These are phyloP conservation scores for Melanaphis sacchari DNA, from an alignment of 1,140 invertebrate genomes.

Conservation along the genomic window DNA sequence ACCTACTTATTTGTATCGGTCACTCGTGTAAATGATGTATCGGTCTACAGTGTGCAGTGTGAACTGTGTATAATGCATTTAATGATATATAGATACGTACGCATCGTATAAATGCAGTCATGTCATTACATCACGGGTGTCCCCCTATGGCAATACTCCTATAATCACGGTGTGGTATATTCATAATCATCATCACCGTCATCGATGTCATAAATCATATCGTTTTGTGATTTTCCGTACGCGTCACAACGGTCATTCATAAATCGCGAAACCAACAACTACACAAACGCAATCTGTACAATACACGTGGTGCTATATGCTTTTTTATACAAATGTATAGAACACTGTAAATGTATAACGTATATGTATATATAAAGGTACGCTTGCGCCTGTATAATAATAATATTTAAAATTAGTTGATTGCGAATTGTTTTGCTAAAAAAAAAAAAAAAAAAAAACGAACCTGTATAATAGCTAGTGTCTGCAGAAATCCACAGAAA, in stretches of 20 bases:
- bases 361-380: neutral
- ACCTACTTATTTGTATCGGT: no score
- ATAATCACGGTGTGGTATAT: neutral
- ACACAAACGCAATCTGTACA: neutral
- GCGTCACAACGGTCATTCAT: neutral
- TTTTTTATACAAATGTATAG: neutral
- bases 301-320: neutral
- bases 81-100: neutral
- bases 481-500: neutral
- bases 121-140: neutral
- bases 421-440: neutral
- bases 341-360: neutral
- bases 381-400: neutral
- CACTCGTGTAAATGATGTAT: neutral
- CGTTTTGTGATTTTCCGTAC: neutral
- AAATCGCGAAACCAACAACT: neutral
- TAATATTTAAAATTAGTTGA: neutral
- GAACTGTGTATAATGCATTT: neutral
- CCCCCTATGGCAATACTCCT: neutral
- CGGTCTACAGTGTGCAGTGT: neutral
- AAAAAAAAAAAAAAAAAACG: neutral
- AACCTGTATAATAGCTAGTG: no score
- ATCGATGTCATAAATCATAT: constrained; percentile 24
- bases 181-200: constrained; percentile 18
- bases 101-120: neutral